Base-by-base conservation (phyloP, 2,113 vertebrate species). In the Perccottus glenii region DNA sequence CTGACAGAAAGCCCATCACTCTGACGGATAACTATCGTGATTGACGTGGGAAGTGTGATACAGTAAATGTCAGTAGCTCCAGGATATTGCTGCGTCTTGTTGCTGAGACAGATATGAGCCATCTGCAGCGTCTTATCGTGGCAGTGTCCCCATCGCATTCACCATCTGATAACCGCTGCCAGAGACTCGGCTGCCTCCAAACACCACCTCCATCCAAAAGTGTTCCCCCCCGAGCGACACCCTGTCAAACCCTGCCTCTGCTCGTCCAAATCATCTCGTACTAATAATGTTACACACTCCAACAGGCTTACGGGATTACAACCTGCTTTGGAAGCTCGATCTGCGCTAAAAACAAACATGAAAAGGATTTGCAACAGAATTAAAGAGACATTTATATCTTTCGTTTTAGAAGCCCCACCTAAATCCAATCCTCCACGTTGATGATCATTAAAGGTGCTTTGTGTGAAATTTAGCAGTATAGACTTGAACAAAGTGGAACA, bases 291-390 rank as follows among this genome's bases (percentile, higher is more conserved):
- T 84, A 80, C 78, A 85, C 82, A 80, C 58, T 77, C 56, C 74
- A 79, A 88, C 80, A 77, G 68, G 78, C 68, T 87, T 85, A 84
- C 65, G 11, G 77, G 84, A 87, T 88, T 90, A 89, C 77, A 73
- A 75, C 70, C 62, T 60, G 75, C 83, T 79, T 68, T 74, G 75
- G 65, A 81, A 84, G 55, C 70, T 43, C 12, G 57, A 48, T 78
- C 47, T 58, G 68, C 45, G 80, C 69, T 82, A 80, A 85, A 87
- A 88, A 86, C 72, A 78, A 83, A 81, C 81, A 82, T 65, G 58
- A 75, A 78, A 50, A 73, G 55, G 60, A 65, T 62, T 69, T 82
- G 59, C 14, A 11, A 42, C 59, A 79, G 67, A 62, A 68, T 73
- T 78, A 81, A 70, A 63, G 60, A 66, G 75, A 60, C 46, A 27